phyloP scores from a whole-genome alignment of 2,113 vertebrate genomes.

The Dryoscopus gambensis region DNA sequence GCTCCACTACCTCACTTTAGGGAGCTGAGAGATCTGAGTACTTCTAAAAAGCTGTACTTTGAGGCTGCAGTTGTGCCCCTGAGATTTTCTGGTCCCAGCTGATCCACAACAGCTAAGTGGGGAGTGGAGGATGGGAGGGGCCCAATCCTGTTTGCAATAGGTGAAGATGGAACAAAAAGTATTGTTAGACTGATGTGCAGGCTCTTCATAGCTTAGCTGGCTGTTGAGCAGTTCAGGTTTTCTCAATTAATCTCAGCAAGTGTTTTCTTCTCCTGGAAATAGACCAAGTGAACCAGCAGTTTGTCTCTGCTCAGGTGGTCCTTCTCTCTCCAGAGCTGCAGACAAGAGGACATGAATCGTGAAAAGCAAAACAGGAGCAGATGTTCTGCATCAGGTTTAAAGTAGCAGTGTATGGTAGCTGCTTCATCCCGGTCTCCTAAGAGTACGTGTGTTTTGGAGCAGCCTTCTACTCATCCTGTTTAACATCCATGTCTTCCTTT shows the following conservation, averaged over 20 bases:
- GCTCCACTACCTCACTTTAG: fast-evolving
- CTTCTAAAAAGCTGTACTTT: not conserved
- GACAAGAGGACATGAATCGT: not conserved
- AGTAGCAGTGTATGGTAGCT: not conserved
- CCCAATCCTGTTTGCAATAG: not conserved
- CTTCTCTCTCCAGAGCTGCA: not conserved
- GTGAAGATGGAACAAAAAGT: not conserved
- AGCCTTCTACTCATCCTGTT: not conserved
- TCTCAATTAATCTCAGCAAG: not conserved
- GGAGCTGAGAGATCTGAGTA: not conserved
- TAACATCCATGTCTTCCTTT: not conserved
- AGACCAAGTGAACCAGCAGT: not conserved
- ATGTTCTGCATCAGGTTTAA: constrained; percentile 13
- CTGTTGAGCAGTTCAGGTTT: not conserved
- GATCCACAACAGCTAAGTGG: not conserved
- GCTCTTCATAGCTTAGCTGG: not conserved
- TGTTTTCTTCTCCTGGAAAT: not conserved
- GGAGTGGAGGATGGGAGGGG: fast-evolving
- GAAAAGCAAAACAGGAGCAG: not conserved
- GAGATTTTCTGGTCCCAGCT: not conserved
- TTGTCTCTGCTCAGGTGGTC: not conserved
- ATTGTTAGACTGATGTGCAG: not conserved
- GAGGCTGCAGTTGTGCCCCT: not conserved
- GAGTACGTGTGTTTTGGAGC: not conserved
- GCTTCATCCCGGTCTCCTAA: not conserved